Percentiles rank a stretch among this genome's conserved stretches.
Conservation (phyloP, 2,797 vertebrate genomes). For the Poeciliopsis infans region DNA sequence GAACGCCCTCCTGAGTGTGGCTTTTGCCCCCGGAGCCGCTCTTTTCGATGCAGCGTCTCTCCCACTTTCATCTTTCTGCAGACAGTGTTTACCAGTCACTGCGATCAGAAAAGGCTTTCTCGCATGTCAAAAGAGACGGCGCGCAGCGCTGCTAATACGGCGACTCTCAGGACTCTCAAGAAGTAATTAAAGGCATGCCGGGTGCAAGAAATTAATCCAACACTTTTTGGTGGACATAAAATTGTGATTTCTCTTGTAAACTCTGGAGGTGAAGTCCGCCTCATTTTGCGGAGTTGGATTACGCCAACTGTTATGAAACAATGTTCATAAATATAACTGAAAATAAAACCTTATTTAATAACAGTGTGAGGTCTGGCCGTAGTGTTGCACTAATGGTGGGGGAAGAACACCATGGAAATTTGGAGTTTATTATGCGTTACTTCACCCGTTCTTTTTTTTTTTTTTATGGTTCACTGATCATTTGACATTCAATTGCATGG, state of each 20-base stretch:
- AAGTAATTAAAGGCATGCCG: background rate
- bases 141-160: background rate
- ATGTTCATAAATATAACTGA: background rate
- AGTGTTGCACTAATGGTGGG: background rate
- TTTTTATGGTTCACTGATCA: background rate
- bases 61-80: slow-evolving; percentile 44
- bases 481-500: background rate
- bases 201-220: background rate
- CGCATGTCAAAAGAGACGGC: slow-evolving; percentile 28
- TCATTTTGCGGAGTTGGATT: background rate
- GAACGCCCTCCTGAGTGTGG: slow-evolving; percentile 19
- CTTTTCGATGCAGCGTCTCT: slow-evolving; percentile 28
- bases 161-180: background rate
- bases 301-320: slow-evolving; percentile 1
- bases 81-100: slow-evolving; percentile 42
- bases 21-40: slow-evolving; percentile 35
- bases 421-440: background rate
- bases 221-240: background rate
- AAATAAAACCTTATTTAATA: background rate
- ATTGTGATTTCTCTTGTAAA: background rate
- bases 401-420: background rate
- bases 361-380: background rate
- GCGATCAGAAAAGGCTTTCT: slow-evolving; percentile 31
- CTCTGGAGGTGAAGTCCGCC: background rate
- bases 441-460: background rate